These are phyloP conservation scores for Flexamia atlantica DNA, from an alignment of 2,888 invertebrate genomes.

Conservation along the genomic window DNA sequence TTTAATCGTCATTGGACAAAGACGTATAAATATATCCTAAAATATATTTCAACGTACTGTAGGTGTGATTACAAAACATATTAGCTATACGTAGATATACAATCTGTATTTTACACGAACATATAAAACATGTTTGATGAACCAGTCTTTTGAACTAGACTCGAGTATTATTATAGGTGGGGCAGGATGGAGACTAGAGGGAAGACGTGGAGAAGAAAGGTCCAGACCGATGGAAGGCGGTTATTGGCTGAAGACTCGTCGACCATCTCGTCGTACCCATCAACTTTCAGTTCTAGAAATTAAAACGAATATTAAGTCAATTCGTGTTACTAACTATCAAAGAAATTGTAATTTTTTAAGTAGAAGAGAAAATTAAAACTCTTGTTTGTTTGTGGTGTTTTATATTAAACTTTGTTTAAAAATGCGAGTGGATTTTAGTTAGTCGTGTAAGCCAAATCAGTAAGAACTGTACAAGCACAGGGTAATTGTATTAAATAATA, in stretches of 20 bases:
- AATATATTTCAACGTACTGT: constrained; percentile 1
- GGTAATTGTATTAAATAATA: too few relatives aligned
- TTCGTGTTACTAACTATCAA: too few relatives aligned
- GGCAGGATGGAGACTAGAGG: neutral
- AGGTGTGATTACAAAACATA: constrained; percentile 1
- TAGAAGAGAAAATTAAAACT: too few relatives aligned
- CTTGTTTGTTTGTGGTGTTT: too few relatives aligned
- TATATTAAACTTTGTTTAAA: too few relatives aligned
- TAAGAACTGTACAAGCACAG: too few relatives aligned
- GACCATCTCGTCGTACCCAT: constrained; percentile 55
- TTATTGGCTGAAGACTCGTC: constrained; percentile 25
- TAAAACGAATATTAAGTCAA: too few relatives aligned
- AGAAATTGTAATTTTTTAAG: too few relatives aligned
- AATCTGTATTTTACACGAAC: constrained; percentile 30
- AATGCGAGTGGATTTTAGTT: too few relatives aligned
- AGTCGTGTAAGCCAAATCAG: too few relatives aligned
- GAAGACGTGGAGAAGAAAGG: constrained; percentile 32
- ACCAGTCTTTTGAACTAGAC: constrained; percentile 29
- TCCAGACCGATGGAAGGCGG: neutral
- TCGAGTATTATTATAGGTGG: constrained; percentile 26
- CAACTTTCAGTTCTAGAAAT: constrained; percentile 59
- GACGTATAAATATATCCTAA: neutral
- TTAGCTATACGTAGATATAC: neutral
- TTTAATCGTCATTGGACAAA: neutral
- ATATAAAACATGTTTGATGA: neutral